Evolutionary conservation across 2,113 vertebrate species (phyloP).

Genomic region (Hippocampus comes): DNA sequence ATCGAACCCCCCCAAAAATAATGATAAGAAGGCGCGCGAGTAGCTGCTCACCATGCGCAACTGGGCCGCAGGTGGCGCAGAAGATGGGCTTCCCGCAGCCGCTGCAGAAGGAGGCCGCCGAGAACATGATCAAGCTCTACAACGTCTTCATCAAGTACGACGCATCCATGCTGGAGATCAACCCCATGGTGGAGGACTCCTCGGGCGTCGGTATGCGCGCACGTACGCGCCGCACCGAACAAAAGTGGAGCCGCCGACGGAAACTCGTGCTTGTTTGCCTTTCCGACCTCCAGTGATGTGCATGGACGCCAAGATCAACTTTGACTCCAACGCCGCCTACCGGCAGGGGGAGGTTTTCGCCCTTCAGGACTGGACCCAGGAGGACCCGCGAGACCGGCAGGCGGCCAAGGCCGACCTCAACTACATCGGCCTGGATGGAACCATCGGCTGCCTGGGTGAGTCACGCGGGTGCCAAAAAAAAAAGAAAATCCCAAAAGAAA

Average conservation of each 20-base stretch:
- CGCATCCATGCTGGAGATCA: conserved; percentile 98
- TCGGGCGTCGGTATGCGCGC: conserved; percentile 83
- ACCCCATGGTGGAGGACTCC: conserved; percentile 97
- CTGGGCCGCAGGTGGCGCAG: conserved; percentile 80
- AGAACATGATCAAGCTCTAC: conserved; percentile 94
- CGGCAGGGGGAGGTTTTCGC: conserved; percentile 91
- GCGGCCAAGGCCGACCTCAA: conserved; percentile 90
- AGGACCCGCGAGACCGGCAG: conserved; percentile 85
- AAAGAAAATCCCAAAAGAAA: not conserved
- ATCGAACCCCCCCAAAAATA: no score
- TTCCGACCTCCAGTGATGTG: conserved; percentile 81
- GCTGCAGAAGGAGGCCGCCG: conserved; percentile 86
- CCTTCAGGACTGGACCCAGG: conserved; percentile 93
- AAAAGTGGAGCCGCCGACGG: no score
- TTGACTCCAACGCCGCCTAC: conserved; percentile 91
- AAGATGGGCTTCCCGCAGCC: conserved; percentile 92
- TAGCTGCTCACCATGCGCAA: no score
- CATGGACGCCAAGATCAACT: conserved; percentile 99
- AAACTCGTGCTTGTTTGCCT: not conserved
- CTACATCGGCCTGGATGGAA: conserved; percentile 95
- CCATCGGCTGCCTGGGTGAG: conserved; percentile 93
- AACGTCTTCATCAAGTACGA: conserved; percentile 93
- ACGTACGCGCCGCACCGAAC: no score
- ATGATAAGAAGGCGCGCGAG: no score
- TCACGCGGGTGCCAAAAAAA: not conserved